Evolutionary conservation across 37 sponge, comb jelly and placozoan species (phyloP), one percentile per base, ranked within the genome.

Genomic region (Eunapius fragilis): DNA sequence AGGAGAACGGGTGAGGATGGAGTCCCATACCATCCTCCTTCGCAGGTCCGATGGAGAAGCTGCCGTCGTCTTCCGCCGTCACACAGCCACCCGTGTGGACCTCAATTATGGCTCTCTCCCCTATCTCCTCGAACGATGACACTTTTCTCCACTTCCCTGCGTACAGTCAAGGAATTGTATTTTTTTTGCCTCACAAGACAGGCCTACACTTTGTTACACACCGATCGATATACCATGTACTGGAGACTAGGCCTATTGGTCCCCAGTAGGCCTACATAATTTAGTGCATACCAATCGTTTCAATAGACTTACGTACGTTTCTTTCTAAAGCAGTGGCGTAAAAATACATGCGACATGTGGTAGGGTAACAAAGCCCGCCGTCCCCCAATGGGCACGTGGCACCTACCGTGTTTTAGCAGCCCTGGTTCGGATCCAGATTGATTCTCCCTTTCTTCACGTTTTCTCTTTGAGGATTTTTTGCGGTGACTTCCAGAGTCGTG

Each of bases 81-180:
- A 95, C 45, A 75, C 89, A 95, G 1, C 86, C 82, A 25, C 90
- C 90, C 22, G 73, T 79, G 58, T 24, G 32, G 23, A 80, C 83
- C 71, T 92, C 92, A 45, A 95, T 68, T 22, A 81, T 37, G 32
- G 67, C 90, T 35, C 86, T 87, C 2, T 89, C 93, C 25, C 38
- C 75, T 37, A 89, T 25, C 41, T 85, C 90, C 68, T 92, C 93
- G 31, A 82, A 70, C 22, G 45, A 38, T 4, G 35, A 48, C 37
- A 89, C 89, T 71, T 72, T 75, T 4, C 87, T 68, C 95, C 95
- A 95, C 2, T 67, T 71, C 2, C 95, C 95, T 95, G 72, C 6
- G 58, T 7, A 76, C 22, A 67, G 36, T 37, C 0, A 50, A 4
- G 31, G 3, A 6, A 31, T 31, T 75, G 3, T 31, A 9, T 2